Conservation (phyloP, 1,140 invertebrate species). For the Drosophila pseudoobscura region DNA sequence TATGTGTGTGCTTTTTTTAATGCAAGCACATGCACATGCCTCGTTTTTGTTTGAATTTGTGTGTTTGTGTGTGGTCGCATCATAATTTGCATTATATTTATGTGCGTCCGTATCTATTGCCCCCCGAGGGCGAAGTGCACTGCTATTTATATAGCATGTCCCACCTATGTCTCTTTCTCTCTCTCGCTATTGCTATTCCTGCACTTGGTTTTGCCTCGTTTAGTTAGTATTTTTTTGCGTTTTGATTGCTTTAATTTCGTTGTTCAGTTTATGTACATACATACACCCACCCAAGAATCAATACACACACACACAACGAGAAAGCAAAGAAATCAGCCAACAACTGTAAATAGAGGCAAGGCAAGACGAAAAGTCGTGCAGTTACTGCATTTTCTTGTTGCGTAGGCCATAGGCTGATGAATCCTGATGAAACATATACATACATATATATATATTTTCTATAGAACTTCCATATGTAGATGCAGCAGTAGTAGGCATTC, state of each 20-base stretch:
- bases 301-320: conserved; percentile 16
- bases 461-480: conserved; percentile 1
- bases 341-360: conserved; percentile 61
- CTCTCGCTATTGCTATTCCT: conserved; percentile 1
- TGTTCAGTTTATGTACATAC: conserved; percentile 58
- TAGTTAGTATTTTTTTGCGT: conserved; percentile 72
- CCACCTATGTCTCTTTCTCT: conserved; percentile 12
- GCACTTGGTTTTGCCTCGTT: conserved; percentile 59
- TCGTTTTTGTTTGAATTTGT: no score
- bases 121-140: conserved; percentile 21
- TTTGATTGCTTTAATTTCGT: conserved; percentile 76
- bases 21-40: no score
- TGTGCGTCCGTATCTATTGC: conserved; percentile 24
- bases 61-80: conserved; percentile 50
- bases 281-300: conserved; percentile 8
- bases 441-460: conserved; percentile 12
- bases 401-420: conserved; percentile 36
- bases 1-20: not conserved
- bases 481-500: conserved; percentile 21
- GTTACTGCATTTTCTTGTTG: conserved; percentile 14
- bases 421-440: conserved; percentile 8
- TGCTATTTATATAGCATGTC: conserved; percentile 63
- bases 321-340: conserved; percentile 14
- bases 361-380: conserved; percentile 7
- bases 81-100: conserved; percentile 69